Evolutionary conservation across 2,888 invertebrate genomes (phyloP), one percentile per base, ranked within the genome.

Genomic region (Trichacis sp.): DNA sequence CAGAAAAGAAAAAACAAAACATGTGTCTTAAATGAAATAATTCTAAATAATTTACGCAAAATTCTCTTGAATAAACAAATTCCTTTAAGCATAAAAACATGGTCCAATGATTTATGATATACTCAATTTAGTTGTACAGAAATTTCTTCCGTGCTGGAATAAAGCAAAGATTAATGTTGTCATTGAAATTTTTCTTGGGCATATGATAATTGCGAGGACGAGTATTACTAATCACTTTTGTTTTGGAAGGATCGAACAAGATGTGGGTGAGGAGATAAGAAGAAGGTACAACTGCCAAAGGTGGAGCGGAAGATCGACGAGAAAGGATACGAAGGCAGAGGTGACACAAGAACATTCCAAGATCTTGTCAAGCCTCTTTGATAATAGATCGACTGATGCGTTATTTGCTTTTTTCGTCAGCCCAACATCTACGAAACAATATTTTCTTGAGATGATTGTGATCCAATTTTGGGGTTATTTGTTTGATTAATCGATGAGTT

Each of bases 191-290:
- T 33, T 11, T 11, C 33, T 12, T 40, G n/a, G n/a, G n/a, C n/a
- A n/a, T n/a, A n/a, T 15, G 14, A 36, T 14, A 15, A 40, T 40
- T 9, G n/a, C 2, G 9, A 12, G 24, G 24, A 40, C 14, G 5
- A 15, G 12, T 9, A 40, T 14, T 15, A 19, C 45, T 18, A 45
- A 45, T 45, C 45, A 20, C 20, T 45, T 45, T 45, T 45, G 45
- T 45, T 20, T 45, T 45, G 20, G 11, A 45, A 19, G n/a, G n/a
- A 40, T 53, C 46, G 19, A 48, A 17, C 48, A 29, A 48, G 33
- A 48, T 48, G 19, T 30, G 48, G 30, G 11, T 12, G 14, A 29
- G 5, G 48, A 29, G 33, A 48, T 48, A 33, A 11, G 29, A 6
- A 29, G 8, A 3, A 40, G 14, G 14, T 12, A 15, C 40, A 40